These are phyloP conservation scores for Hymenochirus boettgeri DNA, from an alignment of 2,113 vertebrate genomes.

Conservation along the genomic window DNA sequence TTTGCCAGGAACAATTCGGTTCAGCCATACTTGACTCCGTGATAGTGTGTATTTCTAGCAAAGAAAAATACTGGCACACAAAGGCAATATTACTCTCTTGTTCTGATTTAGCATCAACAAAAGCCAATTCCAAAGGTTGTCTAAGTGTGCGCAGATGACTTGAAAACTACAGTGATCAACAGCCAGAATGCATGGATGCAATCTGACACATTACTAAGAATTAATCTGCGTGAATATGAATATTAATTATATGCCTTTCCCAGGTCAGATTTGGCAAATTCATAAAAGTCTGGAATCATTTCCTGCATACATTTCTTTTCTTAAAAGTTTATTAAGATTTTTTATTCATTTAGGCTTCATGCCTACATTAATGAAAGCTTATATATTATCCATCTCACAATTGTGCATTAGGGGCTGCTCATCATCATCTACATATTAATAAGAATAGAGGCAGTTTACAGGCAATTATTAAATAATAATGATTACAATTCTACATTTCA, in stretches of 20 bases:
- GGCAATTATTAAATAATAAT: no score
- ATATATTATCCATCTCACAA: no score
- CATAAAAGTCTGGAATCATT: conserved; percentile 10
- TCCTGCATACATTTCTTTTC: conserved; percentile 2
- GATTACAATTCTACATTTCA: no score
- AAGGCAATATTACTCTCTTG: conserved; percentile 9
- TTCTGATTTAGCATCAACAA: conserved; percentile 23
- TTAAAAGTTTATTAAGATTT: conserved; percentile 1
- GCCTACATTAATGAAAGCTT: not conserved
- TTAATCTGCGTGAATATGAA: conserved; percentile 13
- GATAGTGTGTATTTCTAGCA: conserved; percentile 27
- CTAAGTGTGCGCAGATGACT: conserved; percentile 25
- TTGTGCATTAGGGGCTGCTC: no score
- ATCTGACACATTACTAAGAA: conserved; percentile 13
- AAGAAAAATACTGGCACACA: conserved; percentile 32
- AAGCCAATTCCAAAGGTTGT: conserved; percentile 34
- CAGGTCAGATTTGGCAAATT: conserved; percentile 5
- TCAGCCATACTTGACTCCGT: conserved; percentile 7
- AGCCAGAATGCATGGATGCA: conserved; percentile 4
- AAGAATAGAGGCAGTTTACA: no score
- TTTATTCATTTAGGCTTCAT: not conserved
- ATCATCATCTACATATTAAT: no score
- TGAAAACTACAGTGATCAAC: conserved; percentile 18
- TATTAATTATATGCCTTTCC: conserved; percentile 9
- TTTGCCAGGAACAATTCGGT: conserved; percentile 33